These are phyloP conservation scores for Porites lutea DNA, from an alignment of 64 coral and sea anemone species.

Conservation along the genomic window DNA sequence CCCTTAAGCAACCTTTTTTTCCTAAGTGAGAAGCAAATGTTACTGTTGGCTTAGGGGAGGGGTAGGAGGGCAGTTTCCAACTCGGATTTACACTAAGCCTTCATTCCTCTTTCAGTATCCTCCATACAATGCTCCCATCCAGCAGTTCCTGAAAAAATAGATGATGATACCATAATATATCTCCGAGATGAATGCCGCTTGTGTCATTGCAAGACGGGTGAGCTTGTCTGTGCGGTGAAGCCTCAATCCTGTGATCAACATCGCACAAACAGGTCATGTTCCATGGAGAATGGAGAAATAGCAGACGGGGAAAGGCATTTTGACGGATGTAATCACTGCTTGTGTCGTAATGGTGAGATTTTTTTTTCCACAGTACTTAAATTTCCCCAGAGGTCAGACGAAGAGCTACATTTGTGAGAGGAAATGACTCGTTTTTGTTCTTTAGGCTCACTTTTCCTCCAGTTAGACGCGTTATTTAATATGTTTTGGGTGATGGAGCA, in stretches of 20 bases:
- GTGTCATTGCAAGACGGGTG: conserved; percentile 73
- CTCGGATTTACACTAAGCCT: too few relatives aligned
- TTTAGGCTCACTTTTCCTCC: too few relatives aligned
- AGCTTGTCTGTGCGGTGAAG: conserved; percentile 41
- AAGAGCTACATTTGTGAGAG: too few relatives aligned
- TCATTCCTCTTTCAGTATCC: background rate
- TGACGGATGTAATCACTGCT: conserved; percentile 95
- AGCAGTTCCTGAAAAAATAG: background rate
- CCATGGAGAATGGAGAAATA: conserved; percentile 68
- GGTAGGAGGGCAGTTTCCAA: too few relatives aligned
- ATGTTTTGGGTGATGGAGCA: too few relatives aligned
- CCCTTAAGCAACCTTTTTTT: too few relatives aligned
- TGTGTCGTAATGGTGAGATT: conserved; percentile 85
- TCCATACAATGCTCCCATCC: background rate
- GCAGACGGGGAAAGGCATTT: conserved; percentile 61
- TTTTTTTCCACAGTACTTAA: background rate
- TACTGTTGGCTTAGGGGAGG: too few relatives aligned
- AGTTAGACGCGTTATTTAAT: too few relatives aligned
- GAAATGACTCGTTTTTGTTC: too few relatives aligned
- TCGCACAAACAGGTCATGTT: conserved; percentile 38
- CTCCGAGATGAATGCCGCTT: conserved; percentile 58
- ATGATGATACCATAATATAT: conserved; percentile 41
- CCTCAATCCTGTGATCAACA: conserved; percentile 34
- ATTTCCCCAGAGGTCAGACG: background rate
- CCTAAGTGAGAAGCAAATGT: too few relatives aligned